Base-by-base conservation (phyloP, 2,888 invertebrate genomes). In the Conistra vaccinii region DNA sequence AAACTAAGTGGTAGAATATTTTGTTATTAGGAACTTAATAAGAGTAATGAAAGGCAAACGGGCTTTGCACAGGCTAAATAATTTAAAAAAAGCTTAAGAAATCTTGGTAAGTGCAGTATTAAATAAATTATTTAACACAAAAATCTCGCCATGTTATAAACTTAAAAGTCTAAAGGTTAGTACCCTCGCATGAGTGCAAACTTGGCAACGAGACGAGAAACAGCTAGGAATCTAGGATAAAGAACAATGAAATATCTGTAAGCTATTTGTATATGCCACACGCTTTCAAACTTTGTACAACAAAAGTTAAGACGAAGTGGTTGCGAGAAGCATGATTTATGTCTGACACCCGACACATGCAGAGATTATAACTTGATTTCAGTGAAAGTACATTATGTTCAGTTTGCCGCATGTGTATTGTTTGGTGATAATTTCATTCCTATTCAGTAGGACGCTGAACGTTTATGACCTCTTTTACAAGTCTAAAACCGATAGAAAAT, bases 311-410 rank as follows among this genome's bases (percentile, higher is more conserved):
- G 42, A 63, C 26, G n/a, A 39, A 65, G 9, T 69, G 66, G 60
- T 26, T 45, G 55, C 29, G 48, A 68, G 29, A 58, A 63, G 3
- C 45, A 72, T 72, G 71, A 82, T 85, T 82, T 85, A 83, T 76
- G 75, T 68, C 58, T 73, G 65, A 51, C 55, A 60, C n/a, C n/a
- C 63, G 68, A 58, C 58, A 81, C 29, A 42, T 26, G 62, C 32
- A 48, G 23, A 84, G 58, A 80, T 65, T 63, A 82, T 42, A 65
- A 85, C 62, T 63, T 70, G 26, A 70, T 81, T 39, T 42, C 48
- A 23, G 17, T 51, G 55, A 51, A 53, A 53, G 35, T 57, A 57
- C 20, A 81, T 76, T 62, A 51, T 45, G n/a, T 35, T 74, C 26
- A 32, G 23, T 51, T 81, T 26, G 48, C 4, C 32, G 32, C 4